phyloP scores from a whole-genome alignment of 2,113 vertebrate species.

The Callipepla squamata region DNA sequence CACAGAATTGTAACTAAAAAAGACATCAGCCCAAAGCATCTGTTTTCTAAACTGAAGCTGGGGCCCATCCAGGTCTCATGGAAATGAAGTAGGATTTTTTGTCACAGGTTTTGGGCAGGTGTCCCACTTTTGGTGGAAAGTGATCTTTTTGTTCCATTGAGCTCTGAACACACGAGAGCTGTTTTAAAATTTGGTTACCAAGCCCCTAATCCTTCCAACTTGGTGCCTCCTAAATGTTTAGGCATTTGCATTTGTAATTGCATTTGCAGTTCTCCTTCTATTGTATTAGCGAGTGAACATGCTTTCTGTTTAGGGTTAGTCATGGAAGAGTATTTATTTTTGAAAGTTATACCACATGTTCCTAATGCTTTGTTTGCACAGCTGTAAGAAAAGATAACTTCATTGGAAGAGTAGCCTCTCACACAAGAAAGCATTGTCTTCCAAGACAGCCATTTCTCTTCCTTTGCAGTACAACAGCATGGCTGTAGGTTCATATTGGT shows the following conservation, averaged over 20 bases:
- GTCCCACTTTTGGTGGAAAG: conserved; percentile 10
- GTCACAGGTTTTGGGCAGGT: background rate
- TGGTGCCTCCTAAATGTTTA: background rate
- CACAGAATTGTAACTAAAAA: background rate
- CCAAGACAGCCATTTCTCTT: conserved; percentile 3
- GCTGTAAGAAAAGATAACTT: conserved; percentile 49
- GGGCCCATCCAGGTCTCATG: background rate
- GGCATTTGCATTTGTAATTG: background rate
- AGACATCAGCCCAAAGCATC: background rate
- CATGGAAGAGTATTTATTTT: conserved; percentile 51
- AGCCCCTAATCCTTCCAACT: background rate
- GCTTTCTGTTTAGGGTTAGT: conserved; percentile 13
- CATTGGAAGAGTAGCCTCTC: conserved; percentile 15
- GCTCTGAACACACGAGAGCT: background rate
- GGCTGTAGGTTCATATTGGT: background rate
- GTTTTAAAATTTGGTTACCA: background rate
- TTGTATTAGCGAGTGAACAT: background rate
- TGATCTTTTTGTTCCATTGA: background rate
- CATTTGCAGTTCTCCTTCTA: background rate
- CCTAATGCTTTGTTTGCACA: conserved; percentile 60
- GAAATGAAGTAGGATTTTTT: conserved; percentile 21
- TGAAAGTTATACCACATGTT: conserved; percentile 36
- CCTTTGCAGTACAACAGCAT: background rate
- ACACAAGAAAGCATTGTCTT: conserved; percentile 22
- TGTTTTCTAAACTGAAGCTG: background rate